Percentiles rank a stretch among this genome's conserved stretches.
phyloP scores from a whole-genome alignment of 2,888 invertebrate genomes.

The Rhimphoctona megacephalus region DNA sequence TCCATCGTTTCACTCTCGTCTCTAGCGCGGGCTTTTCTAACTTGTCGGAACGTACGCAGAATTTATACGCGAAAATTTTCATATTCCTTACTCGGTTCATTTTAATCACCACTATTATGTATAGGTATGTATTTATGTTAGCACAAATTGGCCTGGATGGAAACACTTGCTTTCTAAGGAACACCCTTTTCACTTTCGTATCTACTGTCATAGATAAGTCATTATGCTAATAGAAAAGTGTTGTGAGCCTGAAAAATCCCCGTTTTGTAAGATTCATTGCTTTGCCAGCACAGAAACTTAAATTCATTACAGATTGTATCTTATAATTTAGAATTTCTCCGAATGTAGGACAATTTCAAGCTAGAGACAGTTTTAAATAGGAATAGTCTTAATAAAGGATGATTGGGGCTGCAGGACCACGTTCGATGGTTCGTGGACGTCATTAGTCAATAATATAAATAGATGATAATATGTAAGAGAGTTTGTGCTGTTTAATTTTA shows the following conservation, averaged over 20 bases:
- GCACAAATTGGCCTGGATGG: slow-evolving; percentile 6
- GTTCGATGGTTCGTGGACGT: not conserved
- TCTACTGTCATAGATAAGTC: not conserved
- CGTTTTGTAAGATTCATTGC: not conserved
- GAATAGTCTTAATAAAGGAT: no score
- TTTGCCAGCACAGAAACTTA: not conserved
- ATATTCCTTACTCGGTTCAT: not conserved
- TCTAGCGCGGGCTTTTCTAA: slow-evolving; percentile 7
- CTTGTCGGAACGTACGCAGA: slow-evolving; percentile 21
- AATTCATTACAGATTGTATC: not conserved
- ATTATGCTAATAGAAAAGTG: slow-evolving; percentile 1
- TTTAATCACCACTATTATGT: slow-evolving; percentile 23
- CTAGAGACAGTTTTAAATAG: not conserved
- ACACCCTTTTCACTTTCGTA: slow-evolving; percentile 11
- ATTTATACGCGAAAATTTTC: slow-evolving; percentile 47
- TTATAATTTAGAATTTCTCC: not conserved
- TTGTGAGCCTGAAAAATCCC: not conserved
- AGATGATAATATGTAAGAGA: no score
- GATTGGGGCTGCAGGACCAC: no score
- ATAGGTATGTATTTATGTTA: not conserved
- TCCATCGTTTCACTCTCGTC: slow-evolving; percentile 14
- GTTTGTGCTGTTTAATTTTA: not conserved
- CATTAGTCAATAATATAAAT: not conserved
- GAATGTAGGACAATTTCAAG: not conserved
- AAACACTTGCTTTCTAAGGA: slow-evolving; percentile 1